These are phyloP conservation scores for Vandiemenella viatica DNA, from an alignment of 2,888 invertebrate species.

Conservation along the genomic window DNA sequence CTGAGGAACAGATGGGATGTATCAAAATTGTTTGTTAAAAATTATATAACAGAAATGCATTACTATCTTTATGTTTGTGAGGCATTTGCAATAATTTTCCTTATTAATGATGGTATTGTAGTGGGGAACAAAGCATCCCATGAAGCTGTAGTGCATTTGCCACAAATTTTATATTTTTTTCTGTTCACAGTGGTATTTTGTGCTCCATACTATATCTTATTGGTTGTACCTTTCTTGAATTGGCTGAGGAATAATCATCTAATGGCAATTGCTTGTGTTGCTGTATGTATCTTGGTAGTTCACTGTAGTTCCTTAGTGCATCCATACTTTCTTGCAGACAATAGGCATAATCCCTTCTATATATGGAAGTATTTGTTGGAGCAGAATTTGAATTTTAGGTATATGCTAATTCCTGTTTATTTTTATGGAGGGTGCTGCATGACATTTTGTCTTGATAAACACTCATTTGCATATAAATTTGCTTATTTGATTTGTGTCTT, in stretches of 20 bases:
- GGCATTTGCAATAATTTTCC: conserved; percentile 53
- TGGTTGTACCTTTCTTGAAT: conserved; percentile 32
- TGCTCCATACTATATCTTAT: conserved; percentile 42
- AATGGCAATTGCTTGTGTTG: conserved; percentile 25
- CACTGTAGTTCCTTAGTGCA: conserved; percentile 70
- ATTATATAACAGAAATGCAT: conserved; percentile 14
- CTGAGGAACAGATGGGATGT: too few relatives aligned
- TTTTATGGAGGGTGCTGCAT: conserved; percentile 43
- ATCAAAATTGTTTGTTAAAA: neutral
- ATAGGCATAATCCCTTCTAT: conserved; percentile 92
- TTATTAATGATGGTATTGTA: conserved; percentile 70
- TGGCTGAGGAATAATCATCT: conserved; percentile 31
- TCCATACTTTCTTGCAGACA: conserved; percentile 88
- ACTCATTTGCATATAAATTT: conserved; percentile 27
- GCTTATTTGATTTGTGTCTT: conserved; percentile 44
- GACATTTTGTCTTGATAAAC: conserved; percentile 19
- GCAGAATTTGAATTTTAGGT: conserved; percentile 48
- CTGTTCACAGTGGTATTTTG: conserved; percentile 52
- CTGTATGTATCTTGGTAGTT: conserved; percentile 35
- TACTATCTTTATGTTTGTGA: conserved; percentile 35
- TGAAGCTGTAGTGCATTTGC: conserved; percentile 60
- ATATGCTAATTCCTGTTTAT: conserved; percentile 56
- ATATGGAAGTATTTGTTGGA: conserved; percentile 78
- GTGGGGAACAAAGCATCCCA: conserved; percentile 88
- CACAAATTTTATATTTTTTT: conserved; percentile 78